Evolutionary conservation across 2,113 vertebrate genomes (phyloP).

Genomic region (human): GRCh38 chr4:167875001-167875500

Average conservation of each 20-base stretch:
- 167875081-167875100: not conserved
- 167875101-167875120: not conserved
- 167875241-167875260: not conserved
- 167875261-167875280: not conserved
- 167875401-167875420: not conserved
- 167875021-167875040: not conserved
- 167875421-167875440: not conserved
- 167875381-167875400: not conserved
- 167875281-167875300: not conserved
- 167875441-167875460: not conserved
- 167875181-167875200: not conserved
- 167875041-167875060: not conserved
- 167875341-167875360: not conserved
- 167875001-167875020: not conserved
- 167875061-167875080: not conserved
- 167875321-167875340: not conserved
- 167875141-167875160: not conserved
- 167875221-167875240: not conserved
- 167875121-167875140: not conserved
- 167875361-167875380: not conserved
- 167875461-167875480: not conserved
- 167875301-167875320: not conserved
- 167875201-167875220: not conserved
- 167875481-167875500: not conserved
- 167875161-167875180: not conserved